Evolutionary conservation across 2,797 vertebrate species (phyloP), one percentile per base, ranked within the genome.

Genomic region (Melanotaenia nigrans): DNA sequence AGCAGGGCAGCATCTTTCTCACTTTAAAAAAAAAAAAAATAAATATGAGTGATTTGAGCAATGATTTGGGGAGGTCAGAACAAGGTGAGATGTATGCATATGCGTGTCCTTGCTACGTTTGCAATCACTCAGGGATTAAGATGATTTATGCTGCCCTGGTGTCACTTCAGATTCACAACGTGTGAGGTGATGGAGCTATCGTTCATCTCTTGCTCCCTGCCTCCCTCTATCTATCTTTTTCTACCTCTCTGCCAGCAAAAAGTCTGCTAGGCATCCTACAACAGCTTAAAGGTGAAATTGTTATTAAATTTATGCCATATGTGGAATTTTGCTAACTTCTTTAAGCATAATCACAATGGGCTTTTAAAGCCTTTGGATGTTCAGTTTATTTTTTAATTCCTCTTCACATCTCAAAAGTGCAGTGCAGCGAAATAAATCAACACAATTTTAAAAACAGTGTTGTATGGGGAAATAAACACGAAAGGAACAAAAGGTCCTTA

Each of bases 131-230:
- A 83, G 87, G 89, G 92, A 93, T 93, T 93, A 92, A 77, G 83
- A 86, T 92, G 93, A 93, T 91, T 91, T 92, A 93, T 93, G 82
- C 64, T 61, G 84, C 51, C 51, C 85, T 81, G 81, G 68, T 72
- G 25, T 85, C 83, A 88, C 86, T 90, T 92, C 84, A 85, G 74
- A 90, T 87, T 88, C 85, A 78, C 88, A 85, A 84, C 76, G 79
- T 85, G 79, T 66, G 71, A 73, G 87, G 88, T 82, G 89, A 90
- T 58, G 81, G 83, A 83, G 59, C 73, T 75, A 85, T 89, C 84
- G 78, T 81, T 93, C 84, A 89, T 83, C 64, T 74, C 71, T 53
- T 38, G 45, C 69, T 64, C 74, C 65, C 66, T 57, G 49, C 68
- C 64, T 47, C 32, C 49, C 71, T 68, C 32, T 70, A 62, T 33